Conservation (phyloP, 2,888 invertebrate species). For the Chalcosyrphus nemorum region DNA sequence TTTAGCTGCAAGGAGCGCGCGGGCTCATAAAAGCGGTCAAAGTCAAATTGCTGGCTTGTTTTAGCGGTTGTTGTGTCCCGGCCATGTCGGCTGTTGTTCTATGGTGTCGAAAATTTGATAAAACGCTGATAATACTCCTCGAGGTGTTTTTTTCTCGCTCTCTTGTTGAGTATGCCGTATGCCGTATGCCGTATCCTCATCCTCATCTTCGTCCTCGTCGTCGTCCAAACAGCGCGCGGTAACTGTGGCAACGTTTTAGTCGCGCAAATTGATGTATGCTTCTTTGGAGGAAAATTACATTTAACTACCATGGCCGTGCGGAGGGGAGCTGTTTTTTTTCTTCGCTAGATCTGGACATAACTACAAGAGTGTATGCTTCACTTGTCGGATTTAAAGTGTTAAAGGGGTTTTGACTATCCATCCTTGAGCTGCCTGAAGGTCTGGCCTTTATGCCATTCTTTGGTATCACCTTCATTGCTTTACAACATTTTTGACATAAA, state of each 20-base stretch:
- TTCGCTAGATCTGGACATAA: background rate
- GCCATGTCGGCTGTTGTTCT: slow-evolving; percentile 42
- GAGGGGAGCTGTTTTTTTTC: background rate
- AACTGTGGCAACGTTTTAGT: slow-evolving; percentile 38
- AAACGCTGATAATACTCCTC: slow-evolving; percentile 72
- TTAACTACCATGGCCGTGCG: slow-evolving; percentile 38
- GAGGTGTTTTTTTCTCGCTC: slow-evolving; percentile 56
- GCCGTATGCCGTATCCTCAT: too few species aligned
- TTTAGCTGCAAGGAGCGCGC: slow-evolving; percentile 1
- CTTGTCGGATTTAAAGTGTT: slow-evolving; percentile 1
- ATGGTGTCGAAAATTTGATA: slow-evolving; percentile 73
- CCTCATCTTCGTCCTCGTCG: too few species aligned
- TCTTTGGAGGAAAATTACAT: slow-evolving; percentile 55
- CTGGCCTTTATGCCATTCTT: too few species aligned
- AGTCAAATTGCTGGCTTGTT: slow-evolving; percentile 61
- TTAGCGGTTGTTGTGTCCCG: slow-evolving; percentile 18
- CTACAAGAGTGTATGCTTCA: background rate
- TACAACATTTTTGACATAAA: too few species aligned
- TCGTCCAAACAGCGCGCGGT: background rate
- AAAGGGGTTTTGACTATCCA: too few species aligned
- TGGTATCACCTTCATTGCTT: too few species aligned
- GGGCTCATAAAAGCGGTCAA: slow-evolving; percentile 40
- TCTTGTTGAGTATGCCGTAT: slow-evolving; percentile 19
- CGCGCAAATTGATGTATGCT: slow-evolving; percentile 54
- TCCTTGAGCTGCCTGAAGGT: too few species aligned